Percentiles rank a stretch among this genome's conserved stretches.
Evolutionary conservation across 1,140 invertebrate genomes (phyloP).

Genomic region (Adelges cooleyi): DNA sequence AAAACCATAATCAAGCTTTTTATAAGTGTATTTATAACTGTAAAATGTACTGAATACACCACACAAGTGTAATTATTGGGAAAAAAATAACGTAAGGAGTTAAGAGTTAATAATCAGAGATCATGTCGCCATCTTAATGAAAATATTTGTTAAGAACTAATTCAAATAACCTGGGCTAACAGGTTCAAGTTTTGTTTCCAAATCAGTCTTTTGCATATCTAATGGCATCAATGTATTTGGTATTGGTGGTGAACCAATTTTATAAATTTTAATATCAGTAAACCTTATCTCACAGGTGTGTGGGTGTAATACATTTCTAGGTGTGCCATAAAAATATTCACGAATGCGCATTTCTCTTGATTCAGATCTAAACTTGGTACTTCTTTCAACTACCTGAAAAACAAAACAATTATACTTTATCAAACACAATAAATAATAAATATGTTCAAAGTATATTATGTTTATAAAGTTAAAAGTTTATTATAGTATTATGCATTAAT

Average conservation of each 20-base stretch:
- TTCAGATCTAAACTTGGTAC: slow-evolving; percentile 56
- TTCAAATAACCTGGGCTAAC: slow-evolving; percentile 62
- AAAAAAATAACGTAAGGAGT: too few relatives aligned
- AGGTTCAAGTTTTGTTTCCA: slow-evolving; percentile 77
- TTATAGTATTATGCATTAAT: too few relatives aligned
- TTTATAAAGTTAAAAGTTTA: too few relatives aligned
- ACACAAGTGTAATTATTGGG: too few relatives aligned
- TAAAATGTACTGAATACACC: too few relatives aligned
- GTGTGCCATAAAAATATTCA: slow-evolving; percentile 89
- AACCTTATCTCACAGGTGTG: slow-evolving; percentile 84
- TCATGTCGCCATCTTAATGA: too few relatives aligned
- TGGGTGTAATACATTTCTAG: slow-evolving; percentile 70
- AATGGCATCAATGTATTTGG: slow-evolving; percentile 91
- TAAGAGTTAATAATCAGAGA: too few relatives aligned
- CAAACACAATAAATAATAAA: not conserved
- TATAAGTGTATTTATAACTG: too few relatives aligned
- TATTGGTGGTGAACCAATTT: slow-evolving; percentile 84
- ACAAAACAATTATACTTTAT: slow-evolving; percentile 5
- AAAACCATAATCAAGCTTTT: too few relatives aligned
- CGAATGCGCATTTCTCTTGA: slow-evolving; percentile 66
- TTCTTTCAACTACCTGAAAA: slow-evolving; percentile 73
- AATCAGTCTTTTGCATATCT: slow-evolving; percentile 88
- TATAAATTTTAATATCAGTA: slow-evolving; percentile 77
- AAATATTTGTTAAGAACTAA: too few relatives aligned
- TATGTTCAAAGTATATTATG: too few relatives aligned